Evolutionary conservation across 2,888 invertebrate genomes (phyloP).

Genomic region (Nomada fucata): DNA sequence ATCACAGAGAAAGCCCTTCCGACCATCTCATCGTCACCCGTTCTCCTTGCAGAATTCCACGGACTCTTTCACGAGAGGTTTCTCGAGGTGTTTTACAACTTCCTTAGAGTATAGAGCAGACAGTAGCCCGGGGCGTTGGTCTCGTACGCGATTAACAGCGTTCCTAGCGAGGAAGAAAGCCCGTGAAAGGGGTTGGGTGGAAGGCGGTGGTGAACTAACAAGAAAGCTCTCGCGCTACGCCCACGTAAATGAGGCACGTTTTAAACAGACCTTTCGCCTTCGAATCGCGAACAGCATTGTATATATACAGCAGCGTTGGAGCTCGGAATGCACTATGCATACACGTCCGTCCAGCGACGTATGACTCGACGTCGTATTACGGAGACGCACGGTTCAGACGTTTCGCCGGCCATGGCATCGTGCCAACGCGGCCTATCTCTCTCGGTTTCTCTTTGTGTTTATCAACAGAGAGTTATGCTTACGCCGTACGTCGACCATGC

Average conservation of each 20-base stretch:
- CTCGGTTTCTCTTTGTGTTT: conserved; percentile 49
- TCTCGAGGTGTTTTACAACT: conserved; percentile 28
- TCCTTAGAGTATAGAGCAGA: conserved; percentile 30
- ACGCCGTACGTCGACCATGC: conserved; percentile 42
- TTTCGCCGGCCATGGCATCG: conserved; percentile 64
- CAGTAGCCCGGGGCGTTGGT: conserved; percentile 21
- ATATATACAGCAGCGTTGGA: conserved; percentile 1
- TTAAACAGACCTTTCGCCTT: conserved; percentile 32
- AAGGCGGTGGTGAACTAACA: conserved; percentile 15
- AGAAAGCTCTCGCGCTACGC: conserved; percentile 25
- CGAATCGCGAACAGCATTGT: conserved; percentile 34
- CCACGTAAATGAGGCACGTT: conserved; percentile 36
- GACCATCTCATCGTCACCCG: neutral
- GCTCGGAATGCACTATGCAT: conserved; percentile 20
- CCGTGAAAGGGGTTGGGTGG: neutral
- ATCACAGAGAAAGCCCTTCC: neutral
- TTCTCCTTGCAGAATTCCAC: neutral
- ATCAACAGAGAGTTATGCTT: conserved; percentile 71
- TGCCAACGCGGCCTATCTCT: conserved; percentile 65
- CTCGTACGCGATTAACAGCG: conserved; percentile 49
- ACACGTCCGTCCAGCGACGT: conserved; percentile 18
- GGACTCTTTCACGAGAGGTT: conserved; percentile 22
- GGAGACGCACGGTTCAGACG: conserved; percentile 32
- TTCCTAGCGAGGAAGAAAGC: conserved; percentile 5
- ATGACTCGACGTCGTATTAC: conserved; percentile 19